Base-by-base conservation (phyloP, 2,888 invertebrate genomes). In the Dioctria rufipes region DNA sequence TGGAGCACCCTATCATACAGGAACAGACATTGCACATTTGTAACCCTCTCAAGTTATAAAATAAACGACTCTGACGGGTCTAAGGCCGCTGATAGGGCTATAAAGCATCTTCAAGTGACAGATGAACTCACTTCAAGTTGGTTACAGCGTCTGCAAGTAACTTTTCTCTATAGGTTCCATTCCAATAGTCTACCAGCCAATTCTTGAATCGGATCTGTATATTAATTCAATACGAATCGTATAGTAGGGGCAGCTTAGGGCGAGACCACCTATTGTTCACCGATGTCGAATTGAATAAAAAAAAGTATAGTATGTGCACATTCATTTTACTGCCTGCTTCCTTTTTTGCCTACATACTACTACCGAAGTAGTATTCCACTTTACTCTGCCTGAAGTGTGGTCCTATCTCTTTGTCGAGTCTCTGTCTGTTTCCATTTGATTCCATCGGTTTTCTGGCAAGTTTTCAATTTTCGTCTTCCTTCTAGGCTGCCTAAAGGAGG, bases 61-160 rank as follows among this genome's bases (percentile, higher is more conserved):
- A 67, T 67, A 67, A 67, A 67, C 67, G 67, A 42, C 67, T 46
- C 25, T 67, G 67, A 49, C 46, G 46, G 49, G 13, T 37, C 67
- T 49, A 67, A 67, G 49, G 67, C 46, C 67, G 67, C 67, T 67
- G 43, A 43, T n/a, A 67, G 67, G 46, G 67, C 46, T 46, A 67
- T 67, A 67, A 67, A 67, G 67, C 46, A 67, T 67, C 46, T 67
- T 67, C 67, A 67, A 67, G 67, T 67, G 67, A 67, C 67, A 67
- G 67, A 67, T 67, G 67, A 67, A 67, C 67, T 67, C 67, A 67
- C 67, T 67, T 67, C 46, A 67, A 67, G 13, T 67, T n/a, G 67
- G 67, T 67, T 67, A 67, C 67, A 67, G 67, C 67, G 67, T 67
- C 67, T 67, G 46, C 49, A 67, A 67, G 46, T n/a, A n/a, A 42